Base-by-base conservation (phyloP, 2,113 vertebrate genomes). In the Helogale parvula region DNA sequence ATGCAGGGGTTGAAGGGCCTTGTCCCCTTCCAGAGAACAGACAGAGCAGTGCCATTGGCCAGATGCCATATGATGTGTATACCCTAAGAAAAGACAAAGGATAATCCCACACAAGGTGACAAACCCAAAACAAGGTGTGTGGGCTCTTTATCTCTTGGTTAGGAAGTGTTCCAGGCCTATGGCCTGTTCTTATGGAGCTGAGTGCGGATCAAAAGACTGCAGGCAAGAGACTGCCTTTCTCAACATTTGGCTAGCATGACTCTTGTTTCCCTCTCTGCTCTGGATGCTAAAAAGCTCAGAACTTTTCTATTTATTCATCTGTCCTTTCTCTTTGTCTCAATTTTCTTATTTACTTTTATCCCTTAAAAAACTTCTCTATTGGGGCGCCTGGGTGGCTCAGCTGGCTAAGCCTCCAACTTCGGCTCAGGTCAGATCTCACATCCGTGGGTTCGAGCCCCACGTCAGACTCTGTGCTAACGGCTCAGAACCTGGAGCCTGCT, bases 341-440 rank as follows among this genome's bases (percentile, higher is more conserved):
- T 76, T 93, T 93, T 93, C 65, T 80, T 84, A 94, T 31, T 92
- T 84, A 57, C 29, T 68, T 94, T 93, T 21, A 91, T 38, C 29
- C 69, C 88, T 79, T 33, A 54, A 80, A 85, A 68, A 83, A 11
- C 1, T 21, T 47, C 69, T 50, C 72, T 74, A 89, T 33, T 90
- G n/a, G n/a, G n/a, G n/a, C n/a, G n/a, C n/a, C n/a, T n/a, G n/a
- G n/a, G n/a, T n/a, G n/a, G n/a, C n/a, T n/a, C n/a, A n/a, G n/a
- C n/a, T n/a, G n/a, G n/a, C n/a, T n/a, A n/a, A n/a, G n/a, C n/a
- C n/a, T n/a, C n/a, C n/a, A n/a, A n/a, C n/a, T n/a, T n/a, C n/a
- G n/a, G n/a, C n/a, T n/a, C n/a, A n/a, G n/a, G n/a, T n/a, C n/a
- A n/a, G n/a, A n/a, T n/a, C n/a, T n/a, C n/a, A n/a, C n/a, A n/a